phyloP scores from a whole-genome alignment of 2,797 vertebrate genomes.

The Pelochelys cantorii region DNA sequence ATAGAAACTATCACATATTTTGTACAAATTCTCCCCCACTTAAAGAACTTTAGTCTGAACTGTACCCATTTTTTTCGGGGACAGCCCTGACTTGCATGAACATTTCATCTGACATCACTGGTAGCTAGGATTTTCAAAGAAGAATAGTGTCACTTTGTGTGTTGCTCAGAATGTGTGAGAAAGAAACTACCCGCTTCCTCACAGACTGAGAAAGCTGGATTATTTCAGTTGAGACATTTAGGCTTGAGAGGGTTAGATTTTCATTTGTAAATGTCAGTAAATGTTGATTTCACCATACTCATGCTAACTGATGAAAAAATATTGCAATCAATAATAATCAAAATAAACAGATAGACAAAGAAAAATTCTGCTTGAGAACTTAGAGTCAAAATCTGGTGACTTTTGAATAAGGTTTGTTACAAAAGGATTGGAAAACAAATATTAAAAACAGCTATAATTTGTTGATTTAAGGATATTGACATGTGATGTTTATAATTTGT shows the following conservation, averaged over 20 bases:
- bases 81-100: not conserved
- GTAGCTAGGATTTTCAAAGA: fast-evolving
- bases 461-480: not conserved
- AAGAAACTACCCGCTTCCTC: conserved; percentile 20
- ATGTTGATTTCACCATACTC: not conserved
- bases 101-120: not conserved
- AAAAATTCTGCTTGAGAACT: not conserved
- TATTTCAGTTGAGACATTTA: not conserved
- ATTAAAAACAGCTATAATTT: not conserved
- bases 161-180: conserved; percentile 16
- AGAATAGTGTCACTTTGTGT: conserved; percentile 1
- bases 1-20: not conserved
- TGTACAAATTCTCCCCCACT: not conserved
- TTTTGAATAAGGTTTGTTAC: not conserved
- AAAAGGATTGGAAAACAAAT: not conserved
- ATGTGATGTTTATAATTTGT: not conserved
- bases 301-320: not conserved
- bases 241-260: not conserved
- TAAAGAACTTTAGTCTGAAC: not conserved
- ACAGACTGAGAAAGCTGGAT: not conserved
- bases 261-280: not conserved
- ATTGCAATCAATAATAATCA: not conserved
- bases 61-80: not conserved
- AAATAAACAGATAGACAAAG: not conserved
- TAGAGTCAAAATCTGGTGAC: not conserved